Evolutionary conservation across 2,797 vertebrate genomes (phyloP), one percentile per base, ranked within the genome.

Genomic region (Pogonophryne albipinna): DNA sequence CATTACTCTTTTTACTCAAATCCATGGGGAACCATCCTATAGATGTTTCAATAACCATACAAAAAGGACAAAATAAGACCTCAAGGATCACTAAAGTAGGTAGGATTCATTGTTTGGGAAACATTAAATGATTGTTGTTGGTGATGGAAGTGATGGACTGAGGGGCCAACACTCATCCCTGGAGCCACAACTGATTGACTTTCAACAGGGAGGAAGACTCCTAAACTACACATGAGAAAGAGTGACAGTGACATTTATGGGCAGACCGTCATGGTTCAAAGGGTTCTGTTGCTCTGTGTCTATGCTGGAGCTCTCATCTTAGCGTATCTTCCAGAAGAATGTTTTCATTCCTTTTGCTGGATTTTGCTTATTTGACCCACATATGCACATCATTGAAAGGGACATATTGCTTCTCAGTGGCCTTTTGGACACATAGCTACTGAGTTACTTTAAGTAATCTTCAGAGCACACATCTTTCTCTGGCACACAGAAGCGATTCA

Each of bases 291-390:
- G 49, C 4, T 52, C 17, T 2, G 0, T n/a, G 49, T 17, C 34
- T 62, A 4, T 3, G 3, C 47, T 38, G 27, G 46, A 66, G 31
- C 15, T 19, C 41, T 19, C 0, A 23, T 47, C 51, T 12, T 6
- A 19, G 12, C 2, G 3, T 55, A 41, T 60, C 65, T 52, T 72
- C 23, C 47, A n/a, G 14, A 14, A 51, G 19, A 41, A 13, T 64
- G 51, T 72, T 65, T 73, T 44, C 38, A 56, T 65, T 71, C 8
- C 53, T 58, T 80, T 65, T 77, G 44, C 70, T 45, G 44, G 76
- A 81, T 81, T 71, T 71, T 79, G 61, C 66, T 83, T 31, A 60
- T 76, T 76, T 71, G 60, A 63, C 59, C 71, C 71, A 50, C 34
- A 17, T 61, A 73, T n/a, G 1, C 46, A 67, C 63, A 55, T 66